Percentiles rank a stretch among this genome's conserved stretches.
Conservation (phyloP, 2,797 vertebrate genomes). For the Microctenopoma steveboyesi region DNA sequence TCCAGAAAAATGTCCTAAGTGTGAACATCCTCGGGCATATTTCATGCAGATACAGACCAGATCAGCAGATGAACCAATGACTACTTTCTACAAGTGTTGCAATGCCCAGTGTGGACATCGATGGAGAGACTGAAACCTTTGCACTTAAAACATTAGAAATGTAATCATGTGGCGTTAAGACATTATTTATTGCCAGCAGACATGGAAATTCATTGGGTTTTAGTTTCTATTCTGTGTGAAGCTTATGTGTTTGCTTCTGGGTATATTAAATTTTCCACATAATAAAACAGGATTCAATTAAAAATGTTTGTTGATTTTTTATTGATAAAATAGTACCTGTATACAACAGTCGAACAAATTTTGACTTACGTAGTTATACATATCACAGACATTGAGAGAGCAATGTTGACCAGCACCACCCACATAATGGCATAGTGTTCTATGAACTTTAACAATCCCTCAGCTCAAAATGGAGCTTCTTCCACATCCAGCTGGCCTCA, state of each 20-base stretch:
- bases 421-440: constrained; percentile 65
- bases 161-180: not conserved
- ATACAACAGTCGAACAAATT: constrained; percentile 78
- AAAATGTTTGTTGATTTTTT: constrained; percentile 70
- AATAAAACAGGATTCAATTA: constrained; percentile 40
- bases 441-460: constrained; percentile 69
- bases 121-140: constrained; percentile 90
- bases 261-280: constrained; percentile 2
- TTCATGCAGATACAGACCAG: constrained; percentile 99
- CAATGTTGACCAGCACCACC: constrained; percentile 71
- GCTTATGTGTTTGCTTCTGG: not conserved
- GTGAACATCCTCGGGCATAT: constrained; percentile 93
- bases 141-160: constrained; percentile 6
- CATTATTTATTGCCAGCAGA: constrained; percentile 19
- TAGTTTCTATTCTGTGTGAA: not conserved
- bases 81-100: constrained; percentile 99
- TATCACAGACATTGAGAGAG: constrained; percentile 76
- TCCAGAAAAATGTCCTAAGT: constrained; percentile 94
- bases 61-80: constrained; percentile 98
- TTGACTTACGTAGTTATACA: constrained; percentile 76
- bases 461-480: constrained; percentile 62
- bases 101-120: constrained; percentile 90
- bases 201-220: not conserved
- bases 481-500: constrained; percentile 59
- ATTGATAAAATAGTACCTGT: constrained; percentile 86